Evolutionary conservation across 2,888 invertebrate genomes (phyloP).

Genomic region (Pseudolycoriella hygida): DNA sequence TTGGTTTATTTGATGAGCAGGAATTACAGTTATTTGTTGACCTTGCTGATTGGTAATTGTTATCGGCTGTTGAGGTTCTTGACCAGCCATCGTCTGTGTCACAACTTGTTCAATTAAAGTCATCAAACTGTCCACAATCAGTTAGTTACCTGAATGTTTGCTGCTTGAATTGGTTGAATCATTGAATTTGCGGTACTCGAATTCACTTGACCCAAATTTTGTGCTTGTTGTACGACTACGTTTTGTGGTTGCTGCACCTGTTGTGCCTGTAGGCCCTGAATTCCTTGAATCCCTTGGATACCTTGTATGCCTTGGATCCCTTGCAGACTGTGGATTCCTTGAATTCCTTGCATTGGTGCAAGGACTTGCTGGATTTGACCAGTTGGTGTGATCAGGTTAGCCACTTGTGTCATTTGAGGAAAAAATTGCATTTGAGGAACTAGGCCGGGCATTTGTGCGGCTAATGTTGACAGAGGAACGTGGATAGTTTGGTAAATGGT

Average conservation of each 20-base stretch:
- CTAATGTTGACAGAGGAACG: slow-evolving; percentile 71
- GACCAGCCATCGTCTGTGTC: slow-evolving; percentile 2
- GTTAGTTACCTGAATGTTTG: slow-evolving; percentile 8
- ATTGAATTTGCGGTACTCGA: slow-evolving; percentile 10
- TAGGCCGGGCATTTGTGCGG: slow-evolving; percentile 38
- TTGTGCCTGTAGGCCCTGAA: slow-evolving; percentile 12
- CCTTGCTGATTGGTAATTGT: slow-evolving; percentile 57
- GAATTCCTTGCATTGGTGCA: slow-evolving; percentile 37
- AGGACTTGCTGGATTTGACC: slow-evolving; percentile 82
- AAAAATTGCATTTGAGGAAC: slow-evolving; percentile 50
- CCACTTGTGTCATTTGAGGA: slow-evolving; percentile 68
- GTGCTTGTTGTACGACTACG: slow-evolving; percentile 13
- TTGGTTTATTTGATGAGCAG: slow-evolving; percentile 41
- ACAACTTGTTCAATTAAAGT: not conserved
- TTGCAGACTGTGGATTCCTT: slow-evolving; percentile 1
- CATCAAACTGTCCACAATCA: too few relatives aligned
- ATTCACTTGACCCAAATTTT: slow-evolving; percentile 14
- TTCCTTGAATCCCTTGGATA: slow-evolving; percentile 7
- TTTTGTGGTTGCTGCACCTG: slow-evolving; percentile 13
- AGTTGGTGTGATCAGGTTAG: slow-evolving; percentile 72
- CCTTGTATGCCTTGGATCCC: slow-evolving; percentile 12
- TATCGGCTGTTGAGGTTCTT: slow-evolving; percentile 35
- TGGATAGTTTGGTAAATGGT: slow-evolving; percentile 92
- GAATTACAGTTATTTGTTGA: slow-evolving; percentile 73
- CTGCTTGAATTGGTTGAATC: slow-evolving; percentile 8